Evolutionary conservation across 2,888 invertebrate genomes (phyloP), one percentile per base, ranked within the genome.

Genomic region (Psococerastis gibbosa): DNA sequence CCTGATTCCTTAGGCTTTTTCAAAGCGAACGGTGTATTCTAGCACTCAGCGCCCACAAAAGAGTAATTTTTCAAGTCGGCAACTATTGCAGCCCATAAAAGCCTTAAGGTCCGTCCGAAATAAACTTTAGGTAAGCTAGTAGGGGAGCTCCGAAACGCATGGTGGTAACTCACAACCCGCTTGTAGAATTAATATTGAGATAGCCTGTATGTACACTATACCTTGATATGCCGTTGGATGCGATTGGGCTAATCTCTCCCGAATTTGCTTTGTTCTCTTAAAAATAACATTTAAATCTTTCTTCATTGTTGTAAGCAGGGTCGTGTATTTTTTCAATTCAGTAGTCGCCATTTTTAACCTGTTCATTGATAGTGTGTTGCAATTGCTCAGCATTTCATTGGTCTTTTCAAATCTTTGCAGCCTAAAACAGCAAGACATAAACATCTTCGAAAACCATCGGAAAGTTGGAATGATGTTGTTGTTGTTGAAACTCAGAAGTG

Each of bases 311-410:
- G 75, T 63, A 2, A 97, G 66, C 2, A 89, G 66, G 47, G 79
- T 78, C 0, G 88, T 88, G 57, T 95, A 92, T 52, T 80, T 81
- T 55, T 83, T 87, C 54, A 95, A 91, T 56, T 97, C 94, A 1
- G 75, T 74, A 6, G 75, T 78, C 1, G 92, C 89, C 16, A 75
- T 75, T 55, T 88, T 83, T 43, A 89, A 71, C 9, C 97, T 72
- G 49, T 79, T 79, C 2, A 83, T 78, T 1, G 94, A 89, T n/a
- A 98, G 62, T 15, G 87, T 82, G 61, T 94, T 94, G 59, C 95
- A 95, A 60, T 95, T 97, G 8, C 88, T 79, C 22, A 98, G 65
- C 97, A 97, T 98, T 66, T 98, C 97, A 57, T 97, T 98, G 0
- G 97, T 97, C 62, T 97, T 97, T 58, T 97, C 97, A 65, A 95